Percentiles rank a stretch among this genome's conserved stretches.
Conservation (phyloP, 1,140 invertebrate species). For the Drosophila tsacasi region DNA sequence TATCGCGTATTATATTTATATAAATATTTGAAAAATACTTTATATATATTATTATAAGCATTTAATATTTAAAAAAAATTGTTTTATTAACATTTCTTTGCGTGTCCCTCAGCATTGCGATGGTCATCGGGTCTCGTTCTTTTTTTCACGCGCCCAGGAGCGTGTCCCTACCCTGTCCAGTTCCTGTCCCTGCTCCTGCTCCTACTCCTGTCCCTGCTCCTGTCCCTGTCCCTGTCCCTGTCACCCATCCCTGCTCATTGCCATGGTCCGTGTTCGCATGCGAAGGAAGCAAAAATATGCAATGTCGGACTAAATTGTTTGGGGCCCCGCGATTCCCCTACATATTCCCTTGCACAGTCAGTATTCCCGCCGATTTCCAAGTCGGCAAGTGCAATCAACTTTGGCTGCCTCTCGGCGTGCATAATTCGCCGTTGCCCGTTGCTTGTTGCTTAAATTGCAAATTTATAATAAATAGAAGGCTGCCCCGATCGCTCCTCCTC, state of each 20-base stretch:
- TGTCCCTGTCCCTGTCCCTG: constrained; percentile 3
- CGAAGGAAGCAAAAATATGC: constrained; percentile 52
- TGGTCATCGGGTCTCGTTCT: constrained; percentile 48
- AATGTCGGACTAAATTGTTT: constrained; percentile 61
- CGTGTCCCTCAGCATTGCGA: constrained; percentile 38
- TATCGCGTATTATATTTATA: too few relatives aligned
- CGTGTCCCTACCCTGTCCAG: constrained; percentile 50
- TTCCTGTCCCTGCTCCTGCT: constrained; percentile 3
- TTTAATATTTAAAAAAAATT: background rate
- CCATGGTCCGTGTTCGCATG: constrained; percentile 42
- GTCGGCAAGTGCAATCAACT: constrained; percentile 68
- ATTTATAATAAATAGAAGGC: constrained; percentile 73
- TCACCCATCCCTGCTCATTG: background rate
- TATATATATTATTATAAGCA: background rate
- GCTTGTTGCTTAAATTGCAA: constrained; percentile 62
- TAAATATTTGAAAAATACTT: too few relatives aligned
- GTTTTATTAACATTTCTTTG: background rate
- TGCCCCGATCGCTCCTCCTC: constrained; percentile 8
- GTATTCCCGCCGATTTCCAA: constrained; percentile 17
- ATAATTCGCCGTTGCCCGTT: constrained; percentile 58
- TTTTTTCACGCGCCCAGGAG: constrained; percentile 61
- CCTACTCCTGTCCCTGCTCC: background rate
- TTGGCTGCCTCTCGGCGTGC: constrained; percentile 62
- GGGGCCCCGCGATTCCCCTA: constrained; percentile 1
- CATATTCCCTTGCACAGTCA: background rate